Evolutionary conservation across 2,888 invertebrate species (phyloP).

Genomic region (Ellobium chinense): DNA sequence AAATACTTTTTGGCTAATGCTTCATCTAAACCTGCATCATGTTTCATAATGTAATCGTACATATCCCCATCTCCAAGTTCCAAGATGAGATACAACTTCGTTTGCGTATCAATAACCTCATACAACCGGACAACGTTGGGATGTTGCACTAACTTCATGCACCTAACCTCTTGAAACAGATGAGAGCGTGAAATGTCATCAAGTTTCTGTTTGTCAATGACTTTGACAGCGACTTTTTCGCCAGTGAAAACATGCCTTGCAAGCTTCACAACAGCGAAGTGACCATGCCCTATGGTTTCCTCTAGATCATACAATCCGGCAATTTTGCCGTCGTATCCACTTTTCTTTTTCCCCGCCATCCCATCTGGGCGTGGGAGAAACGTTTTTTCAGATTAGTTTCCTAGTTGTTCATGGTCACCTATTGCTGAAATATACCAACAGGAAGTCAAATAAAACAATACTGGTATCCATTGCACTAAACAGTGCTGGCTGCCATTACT

Average conservation of each 20-base stretch:
- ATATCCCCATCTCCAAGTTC: slow-evolving; percentile 99
- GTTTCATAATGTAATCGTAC: slow-evolving; percentile 98
- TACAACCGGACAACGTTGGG: slow-evolving; percentile 98
- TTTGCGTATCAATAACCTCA: slow-evolving; percentile 99
- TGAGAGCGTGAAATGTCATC: slow-evolving; percentile 97
- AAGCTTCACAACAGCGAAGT: slow-evolving; percentile 98
- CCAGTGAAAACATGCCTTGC: slow-evolving; percentile 99
- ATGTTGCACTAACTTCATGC: slow-evolving; percentile 99
- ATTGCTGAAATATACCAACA: slow-evolving; percentile 29
- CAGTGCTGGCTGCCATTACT: slow-evolving; percentile 49
- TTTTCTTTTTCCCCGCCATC: slow-evolving; percentile 67
- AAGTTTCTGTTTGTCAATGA: slow-evolving; percentile 98
- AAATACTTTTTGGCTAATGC: slow-evolving; percentile 88
- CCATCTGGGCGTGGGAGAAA: slow-evolving; percentile 20
- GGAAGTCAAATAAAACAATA: slow-evolving; percentile 24
- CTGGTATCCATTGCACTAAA: slow-evolving; percentile 13
- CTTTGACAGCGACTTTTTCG: slow-evolving; percentile 97
- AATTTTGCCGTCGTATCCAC: slow-evolving; percentile 76
- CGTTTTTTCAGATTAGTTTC: background rate
- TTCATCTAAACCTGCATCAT: slow-evolving; percentile 88
- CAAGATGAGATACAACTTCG: slow-evolving; percentile 92
- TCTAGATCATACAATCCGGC: slow-evolving; percentile 96
- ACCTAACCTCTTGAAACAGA: slow-evolving; percentile 88
- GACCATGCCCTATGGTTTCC: slow-evolving; percentile 97
- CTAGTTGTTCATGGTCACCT: slow-evolving; percentile 28